Conservation (phyloP, 2,797 vertebrate genomes). For the Gorsachius magnificus region DNA sequence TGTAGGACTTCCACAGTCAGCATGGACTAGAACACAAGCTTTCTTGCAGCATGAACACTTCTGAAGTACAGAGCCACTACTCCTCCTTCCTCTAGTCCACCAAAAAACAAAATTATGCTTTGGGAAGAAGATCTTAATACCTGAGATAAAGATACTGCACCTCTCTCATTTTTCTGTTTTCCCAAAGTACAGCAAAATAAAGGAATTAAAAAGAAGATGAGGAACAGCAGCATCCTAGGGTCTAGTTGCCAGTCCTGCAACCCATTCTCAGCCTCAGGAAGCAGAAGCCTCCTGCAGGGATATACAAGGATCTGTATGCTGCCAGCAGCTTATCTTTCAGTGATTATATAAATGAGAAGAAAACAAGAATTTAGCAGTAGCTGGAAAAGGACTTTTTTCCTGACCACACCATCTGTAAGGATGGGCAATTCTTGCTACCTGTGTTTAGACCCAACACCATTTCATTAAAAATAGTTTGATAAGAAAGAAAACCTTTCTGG, state of each 20-base stretch:
- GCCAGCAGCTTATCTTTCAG: neutral
- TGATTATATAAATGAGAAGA: neutral
- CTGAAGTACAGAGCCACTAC: neutral
- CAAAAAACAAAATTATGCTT: neutral
- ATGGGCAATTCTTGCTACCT: neutral
- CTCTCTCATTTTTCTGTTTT: neutral
- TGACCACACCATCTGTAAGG: neutral
- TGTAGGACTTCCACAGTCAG: neutral
- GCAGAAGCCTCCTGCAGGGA: neutral
- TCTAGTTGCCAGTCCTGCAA: neutral
- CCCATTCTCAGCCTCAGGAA: neutral
- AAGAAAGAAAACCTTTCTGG: neutral
- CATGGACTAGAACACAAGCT: accelerated
- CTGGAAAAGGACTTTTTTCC: neutral
- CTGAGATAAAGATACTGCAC: neutral
- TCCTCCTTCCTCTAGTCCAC: neutral
- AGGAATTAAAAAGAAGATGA: neutral
- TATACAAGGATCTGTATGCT: neutral
- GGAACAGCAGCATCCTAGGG: neutral
- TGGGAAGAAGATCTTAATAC: neutral
- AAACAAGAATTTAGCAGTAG: neutral
- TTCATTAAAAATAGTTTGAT: neutral
- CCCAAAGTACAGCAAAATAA: neutral
- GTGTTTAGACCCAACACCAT: neutral
- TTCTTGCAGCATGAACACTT: neutral